Conservation (phyloP, 2,797 vertebrate genomes). For the Enteromius unitaeniatus region DNA sequence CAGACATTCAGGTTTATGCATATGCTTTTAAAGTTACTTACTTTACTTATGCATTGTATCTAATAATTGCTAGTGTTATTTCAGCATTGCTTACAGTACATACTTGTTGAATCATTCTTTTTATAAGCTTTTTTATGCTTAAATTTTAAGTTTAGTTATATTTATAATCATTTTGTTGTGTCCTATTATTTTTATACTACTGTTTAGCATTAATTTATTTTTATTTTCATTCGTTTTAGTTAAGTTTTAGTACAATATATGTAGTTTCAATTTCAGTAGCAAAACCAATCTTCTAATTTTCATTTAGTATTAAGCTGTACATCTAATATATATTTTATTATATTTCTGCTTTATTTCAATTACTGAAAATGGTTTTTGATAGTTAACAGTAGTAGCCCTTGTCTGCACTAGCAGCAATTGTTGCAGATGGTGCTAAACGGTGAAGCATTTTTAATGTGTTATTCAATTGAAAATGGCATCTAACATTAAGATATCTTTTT, state of each 20-base stretch:
- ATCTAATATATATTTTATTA: background rate
- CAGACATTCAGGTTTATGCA: background rate
- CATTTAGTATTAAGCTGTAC: background rate
- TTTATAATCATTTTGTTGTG: too few relatives aligned
- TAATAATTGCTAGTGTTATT: background rate
- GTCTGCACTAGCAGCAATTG: background rate
- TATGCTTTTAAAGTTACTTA: background rate
- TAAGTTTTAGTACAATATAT: background rate
- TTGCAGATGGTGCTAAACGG: background rate
- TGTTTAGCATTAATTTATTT: background rate
- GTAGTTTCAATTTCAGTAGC: background rate
- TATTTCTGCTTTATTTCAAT: background rate
- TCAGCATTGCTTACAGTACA: background rate
- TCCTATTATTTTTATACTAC: background rate
- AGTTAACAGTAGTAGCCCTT: background rate
- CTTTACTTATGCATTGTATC: background rate
- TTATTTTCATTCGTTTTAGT: background rate
- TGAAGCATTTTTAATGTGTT: constrained; percentile 4
- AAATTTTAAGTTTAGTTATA: background rate
- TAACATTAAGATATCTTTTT: background rate
- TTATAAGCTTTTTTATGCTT: background rate
- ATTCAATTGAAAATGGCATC: background rate
- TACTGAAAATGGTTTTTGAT: background rate
- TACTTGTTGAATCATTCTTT: background rate
- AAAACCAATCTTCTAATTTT: background rate